Evolutionary conservation across 35 echinoderm and acorn worm species (phyloP), one percentile per base, ranked within the genome.

Genomic region (Eucidaris tribuloides): DNA sequence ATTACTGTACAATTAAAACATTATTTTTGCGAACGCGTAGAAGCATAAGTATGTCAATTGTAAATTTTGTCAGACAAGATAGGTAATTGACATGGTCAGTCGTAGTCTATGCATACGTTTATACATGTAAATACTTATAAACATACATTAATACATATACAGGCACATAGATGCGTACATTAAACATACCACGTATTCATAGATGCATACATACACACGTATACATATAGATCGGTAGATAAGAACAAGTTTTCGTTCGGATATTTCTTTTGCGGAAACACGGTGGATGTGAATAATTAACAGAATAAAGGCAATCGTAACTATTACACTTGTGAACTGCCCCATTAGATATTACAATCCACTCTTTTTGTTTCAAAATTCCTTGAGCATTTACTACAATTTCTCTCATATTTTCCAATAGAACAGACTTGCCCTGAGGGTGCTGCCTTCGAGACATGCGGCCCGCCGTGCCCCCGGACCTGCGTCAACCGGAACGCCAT

Each of bases 381-480:
- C n/a, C 9, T n/a, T 54, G n/a, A 54, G n/a, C n/a, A n/a, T 54
- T 54, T 9, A 54, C 49, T 54, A 13, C n/a, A 54, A 13, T n/a
- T 13, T 13, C 9, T 13, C n/a, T 54, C 9, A 43, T 19, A 37
- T 39, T 46, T 78, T 45, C 45, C n/a, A n/a, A n/a, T n/a, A 80
- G 80, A 38, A 23, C 80, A 41, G 46, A 65, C 57, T 20, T 83
- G 80, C 45, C 80, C 80, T 64, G 80, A 83, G 7, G 80, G 80
- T 43, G 80, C 80, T 65, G 59, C 46, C 31, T 83, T 83, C 48
- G 80, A 62, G 28, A 25, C 33, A 19, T 83, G 80, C 29, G 80
- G 28, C 3, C 15, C 80, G 45, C 48, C 80, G 38, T 83, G 80
- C 41, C 80, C 80, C 44, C 80, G 80, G 19, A 83, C 80, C 24